A percentile compares a stretch with the other conserved stretches of the same genome.
phyloP scores from a whole-genome alignment of 2,797 vertebrate species.

The Varecia variegata region DNA sequence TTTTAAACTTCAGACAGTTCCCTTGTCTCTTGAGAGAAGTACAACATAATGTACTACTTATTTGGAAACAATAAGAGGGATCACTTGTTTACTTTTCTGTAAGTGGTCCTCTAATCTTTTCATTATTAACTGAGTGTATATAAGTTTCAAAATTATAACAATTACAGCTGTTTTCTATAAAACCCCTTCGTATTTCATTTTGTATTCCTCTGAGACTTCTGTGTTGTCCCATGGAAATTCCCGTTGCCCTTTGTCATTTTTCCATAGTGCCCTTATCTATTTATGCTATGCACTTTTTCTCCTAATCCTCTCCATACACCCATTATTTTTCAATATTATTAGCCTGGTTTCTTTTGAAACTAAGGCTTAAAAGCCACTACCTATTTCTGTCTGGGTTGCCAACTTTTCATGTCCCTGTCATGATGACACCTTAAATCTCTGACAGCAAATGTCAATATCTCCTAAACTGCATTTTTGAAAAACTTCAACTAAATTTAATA shows the following conservation, averaged over 20 bases:
- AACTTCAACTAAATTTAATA: conserved; percentile 46
- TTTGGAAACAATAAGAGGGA: conserved; percentile 6
- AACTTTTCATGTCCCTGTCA: conserved; percentile 67
- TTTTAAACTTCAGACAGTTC: conserved; percentile 59
- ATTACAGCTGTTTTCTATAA: neutral
- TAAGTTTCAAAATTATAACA: neutral
- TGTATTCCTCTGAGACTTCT: neutral
- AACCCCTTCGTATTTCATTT: neutral
- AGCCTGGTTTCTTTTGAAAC: conserved; percentile 56
- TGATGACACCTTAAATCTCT: conserved; percentile 57
- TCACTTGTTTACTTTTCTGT: conserved; percentile 34
- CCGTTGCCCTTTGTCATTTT: neutral
- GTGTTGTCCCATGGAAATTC: neutral
- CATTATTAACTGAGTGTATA: conserved; percentile 41
- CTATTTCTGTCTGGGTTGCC: conserved; percentile 55
- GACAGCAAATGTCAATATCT: conserved; percentile 72
- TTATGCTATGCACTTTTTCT: neutral
- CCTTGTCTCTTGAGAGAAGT: conserved; percentile 2
- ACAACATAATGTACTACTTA: fast-evolving
- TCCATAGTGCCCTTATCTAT: neutral
- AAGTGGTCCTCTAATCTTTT: conserved; percentile 19
- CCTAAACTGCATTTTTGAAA: conserved; percentile 9
- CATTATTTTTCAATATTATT: conserved; percentile 64
- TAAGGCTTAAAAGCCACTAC: conserved; percentile 43
- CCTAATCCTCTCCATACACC: conserved; percentile 16